phyloP scores from a whole-genome alignment of 2,113 vertebrate genomes.

The Hippocampus mohnikei region DNA sequence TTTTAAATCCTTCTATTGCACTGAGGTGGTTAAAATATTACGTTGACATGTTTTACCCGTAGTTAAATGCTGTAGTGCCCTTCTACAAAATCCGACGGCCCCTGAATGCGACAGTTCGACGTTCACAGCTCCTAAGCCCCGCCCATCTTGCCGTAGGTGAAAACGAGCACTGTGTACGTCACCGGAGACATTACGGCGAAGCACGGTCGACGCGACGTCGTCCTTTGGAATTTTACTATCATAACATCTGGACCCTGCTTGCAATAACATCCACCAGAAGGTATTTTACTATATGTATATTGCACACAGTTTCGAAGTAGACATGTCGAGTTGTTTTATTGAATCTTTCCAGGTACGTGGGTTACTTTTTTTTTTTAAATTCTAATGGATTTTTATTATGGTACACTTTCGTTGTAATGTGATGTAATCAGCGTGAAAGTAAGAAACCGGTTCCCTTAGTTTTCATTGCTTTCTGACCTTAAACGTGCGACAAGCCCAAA shows the following conservation, averaged over 20 bases:
- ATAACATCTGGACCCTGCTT: constrained; percentile 1
- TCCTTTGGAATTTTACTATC: neutral
- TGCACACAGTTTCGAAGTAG: neutral
- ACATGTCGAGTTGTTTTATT: neutral
- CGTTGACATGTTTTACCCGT: too few species aligned
- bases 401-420: neutral
- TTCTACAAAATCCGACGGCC: constrained; percentile 4
- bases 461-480: neutral
- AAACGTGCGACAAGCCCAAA: neutral
- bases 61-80: too few species aligned
- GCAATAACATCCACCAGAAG: neutral
- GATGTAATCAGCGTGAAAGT: neutral
- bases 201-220: neutral
- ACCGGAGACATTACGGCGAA: neutral
- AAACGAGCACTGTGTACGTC: constrained; percentile 17
- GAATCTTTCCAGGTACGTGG: neutral
- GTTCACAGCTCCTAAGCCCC: constrained; percentile 38
- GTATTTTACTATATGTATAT: neutral
- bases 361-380: neutral
- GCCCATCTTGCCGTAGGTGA: neutral
- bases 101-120: constrained; percentile 37
- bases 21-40: too few species aligned
- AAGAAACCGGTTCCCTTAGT: neutral
- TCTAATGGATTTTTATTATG: neutral
- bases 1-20: too few species aligned